Conservation (phyloP, 1,140 invertebrate genomes). For the Bombus waltoni region DNA sequence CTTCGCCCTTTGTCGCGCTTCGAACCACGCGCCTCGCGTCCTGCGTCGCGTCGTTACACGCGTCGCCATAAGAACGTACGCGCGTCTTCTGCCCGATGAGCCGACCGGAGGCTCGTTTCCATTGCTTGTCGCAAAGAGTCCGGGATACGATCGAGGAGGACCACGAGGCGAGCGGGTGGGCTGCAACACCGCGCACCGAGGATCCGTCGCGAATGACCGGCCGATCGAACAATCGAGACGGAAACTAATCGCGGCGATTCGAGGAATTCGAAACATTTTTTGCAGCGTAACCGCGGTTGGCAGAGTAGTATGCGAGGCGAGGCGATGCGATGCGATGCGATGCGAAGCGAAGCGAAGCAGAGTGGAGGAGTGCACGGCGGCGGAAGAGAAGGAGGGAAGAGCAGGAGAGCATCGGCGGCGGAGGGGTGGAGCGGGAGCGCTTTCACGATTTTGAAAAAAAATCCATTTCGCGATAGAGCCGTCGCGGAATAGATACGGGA, state of each 20-base stretch:
- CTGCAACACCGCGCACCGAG: too few relatives aligned
- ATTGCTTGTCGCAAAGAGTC: too few relatives aligned
- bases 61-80: too few relatives aligned
- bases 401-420: background rate
- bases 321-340: background rate
- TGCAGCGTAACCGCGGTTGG: slow-evolving; percentile 35
- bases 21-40: background rate
- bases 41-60: too few relatives aligned
- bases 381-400: background rate
- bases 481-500: slow-evolving; percentile 70
- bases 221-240: slow-evolving; percentile 66
- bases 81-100: too few relatives aligned
- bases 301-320: background rate
- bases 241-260: slow-evolving; percentile 67
- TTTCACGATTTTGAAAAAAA: slow-evolving; percentile 69
- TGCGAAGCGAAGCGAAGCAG: background rate
- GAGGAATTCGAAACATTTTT: slow-evolving; percentile 70
- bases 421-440: slow-evolving; percentile 30
- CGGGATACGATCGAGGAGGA: too few relatives aligned
- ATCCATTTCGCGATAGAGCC: slow-evolving; percentile 72
- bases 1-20: slow-evolving; percentile 57
- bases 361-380: background rate
- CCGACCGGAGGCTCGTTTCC: too few relatives aligned
- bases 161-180: background rate
- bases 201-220: background rate